phyloP scores from a whole-genome alignment of 2,797 vertebrate species.

The Pseudochaenichthys georgianus region DNA sequence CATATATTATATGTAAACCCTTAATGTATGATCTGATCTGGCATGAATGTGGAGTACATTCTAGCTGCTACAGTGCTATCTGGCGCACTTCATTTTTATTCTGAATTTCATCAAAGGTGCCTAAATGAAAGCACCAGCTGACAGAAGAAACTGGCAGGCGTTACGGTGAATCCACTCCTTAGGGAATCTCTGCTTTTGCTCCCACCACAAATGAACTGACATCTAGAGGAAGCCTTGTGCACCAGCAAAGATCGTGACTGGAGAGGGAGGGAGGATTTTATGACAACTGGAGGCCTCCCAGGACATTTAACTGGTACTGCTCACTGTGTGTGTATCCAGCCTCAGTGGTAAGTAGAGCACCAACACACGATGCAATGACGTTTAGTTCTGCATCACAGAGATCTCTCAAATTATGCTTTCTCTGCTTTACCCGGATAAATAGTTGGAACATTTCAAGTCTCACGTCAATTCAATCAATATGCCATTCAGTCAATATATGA shows the following conservation, averaged over 20 bases:
- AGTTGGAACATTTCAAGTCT: constrained; percentile 31
- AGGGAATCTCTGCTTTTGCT: constrained; percentile 77
- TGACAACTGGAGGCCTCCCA: constrained; percentile 73
- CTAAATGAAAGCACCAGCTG: constrained; percentile 78
- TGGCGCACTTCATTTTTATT: constrained; percentile 60
- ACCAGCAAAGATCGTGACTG: constrained; percentile 70
- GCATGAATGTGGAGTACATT: constrained; percentile 39
- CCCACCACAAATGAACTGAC: constrained; percentile 78
- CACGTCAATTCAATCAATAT: constrained; percentile 66
- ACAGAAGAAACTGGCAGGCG: constrained; percentile 78
- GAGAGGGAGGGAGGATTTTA: constrained; percentile 55
- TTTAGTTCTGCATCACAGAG: constrained; percentile 43
- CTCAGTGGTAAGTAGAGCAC: constrained; percentile 62
- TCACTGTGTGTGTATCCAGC: constrained; percentile 56
- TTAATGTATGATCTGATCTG: constrained; percentile 25
- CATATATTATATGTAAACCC: neutral
- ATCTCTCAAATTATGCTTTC: constrained; percentile 37
- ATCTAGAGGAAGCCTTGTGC: constrained; percentile 76
- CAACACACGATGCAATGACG: constrained; percentile 41
- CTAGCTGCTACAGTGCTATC: constrained; percentile 34
- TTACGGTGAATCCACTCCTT: constrained; percentile 76
- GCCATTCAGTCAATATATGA: constrained; percentile 66
- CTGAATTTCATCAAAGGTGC: constrained; percentile 69
- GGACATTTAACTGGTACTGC: constrained; percentile 71
- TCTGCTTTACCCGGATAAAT: constrained; percentile 23